phyloP scores from a whole-genome alignment of 2,113 vertebrate genomes.

The Coptodon rendalli region DNA sequence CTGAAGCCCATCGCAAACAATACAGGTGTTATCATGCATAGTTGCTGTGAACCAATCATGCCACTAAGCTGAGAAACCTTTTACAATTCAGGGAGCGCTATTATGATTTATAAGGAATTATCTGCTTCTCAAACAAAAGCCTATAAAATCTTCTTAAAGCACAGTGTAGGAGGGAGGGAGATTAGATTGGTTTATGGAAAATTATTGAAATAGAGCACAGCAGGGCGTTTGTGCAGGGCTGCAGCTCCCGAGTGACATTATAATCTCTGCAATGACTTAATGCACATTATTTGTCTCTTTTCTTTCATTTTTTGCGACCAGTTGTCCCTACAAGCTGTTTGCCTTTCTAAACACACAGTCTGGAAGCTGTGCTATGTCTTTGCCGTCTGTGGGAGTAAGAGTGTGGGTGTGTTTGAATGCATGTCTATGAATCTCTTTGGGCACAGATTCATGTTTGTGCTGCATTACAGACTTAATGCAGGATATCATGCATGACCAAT shows the following conservation, averaged over 20 bases:
- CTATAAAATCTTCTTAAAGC: slow-evolving; percentile 32
- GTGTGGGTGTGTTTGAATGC: neutral
- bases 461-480: neutral
- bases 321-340: slow-evolving; percentile 24
- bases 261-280: slow-evolving; percentile 29
- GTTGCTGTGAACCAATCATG: neutral
- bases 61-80: neutral
- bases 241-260: slow-evolving; percentile 27
- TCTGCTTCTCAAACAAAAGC: slow-evolving; percentile 50
- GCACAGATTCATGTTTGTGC: neutral
- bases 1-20: neutral
- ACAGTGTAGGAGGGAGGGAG: neutral
- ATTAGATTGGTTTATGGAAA: slow-evolving; percentile 49
- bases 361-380: slow-evolving; percentile 4
- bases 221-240: slow-evolving; percentile 18
- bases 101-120: slow-evolving; percentile 34
- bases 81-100: neutral
- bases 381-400: slow-evolving; percentile 15
- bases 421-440: neutral
- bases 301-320: neutral
- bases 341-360: slow-evolving; percentile 15
- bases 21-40: neutral
- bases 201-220: slow-evolving; percentile 51
- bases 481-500: neutral
- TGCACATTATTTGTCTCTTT: neutral